phyloP scores from a whole-genome alignment of 2,888 invertebrate species.

The Gnatocerus cornutus region DNA sequence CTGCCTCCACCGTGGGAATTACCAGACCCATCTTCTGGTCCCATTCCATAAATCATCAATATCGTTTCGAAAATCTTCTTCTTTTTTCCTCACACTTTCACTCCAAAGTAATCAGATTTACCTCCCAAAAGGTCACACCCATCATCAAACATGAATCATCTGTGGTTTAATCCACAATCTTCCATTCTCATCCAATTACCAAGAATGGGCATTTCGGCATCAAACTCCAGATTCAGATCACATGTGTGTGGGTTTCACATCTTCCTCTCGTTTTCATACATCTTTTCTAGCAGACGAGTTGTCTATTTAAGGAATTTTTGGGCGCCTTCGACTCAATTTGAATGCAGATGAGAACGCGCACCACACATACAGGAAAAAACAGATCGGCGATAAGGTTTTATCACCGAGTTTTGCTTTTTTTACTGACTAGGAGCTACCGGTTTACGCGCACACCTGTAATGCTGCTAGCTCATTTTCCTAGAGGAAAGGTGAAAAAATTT shows the following conservation, averaged over 20 bases:
- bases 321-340: conserved; percentile 42
- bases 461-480: background rate
- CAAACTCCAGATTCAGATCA: conserved; percentile 4
- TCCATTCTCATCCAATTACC: conserved; percentile 13
- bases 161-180: conserved; percentile 7
- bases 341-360: conserved; percentile 29
- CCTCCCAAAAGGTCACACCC: background rate
- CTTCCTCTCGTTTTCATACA: conserved; percentile 22
- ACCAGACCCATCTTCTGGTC: background rate
- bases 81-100: conserved; percentile 2
- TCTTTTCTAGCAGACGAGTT: conserved; percentile 11
- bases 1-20: background rate
- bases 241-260: conserved; percentile 39
- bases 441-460: conserved; percentile 34
- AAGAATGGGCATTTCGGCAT: conserved; percentile 14
- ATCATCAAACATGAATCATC: background rate
- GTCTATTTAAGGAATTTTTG: conserved; percentile 45
- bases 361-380: conserved; percentile 26
- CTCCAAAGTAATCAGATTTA: background rate
- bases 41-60: conserved; percentile 3
- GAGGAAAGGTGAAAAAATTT: background rate
- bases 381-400: conserved; percentile 40
- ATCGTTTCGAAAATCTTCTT: background rate
- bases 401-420: conserved; percentile 24
- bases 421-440: conserved; percentile 32